A percentile compares a stretch with the other conserved stretches of the same genome.
phyloP scores from a whole-genome alignment of 2,797 vertebrate species.

The Eidolon dupreanum region DNA sequence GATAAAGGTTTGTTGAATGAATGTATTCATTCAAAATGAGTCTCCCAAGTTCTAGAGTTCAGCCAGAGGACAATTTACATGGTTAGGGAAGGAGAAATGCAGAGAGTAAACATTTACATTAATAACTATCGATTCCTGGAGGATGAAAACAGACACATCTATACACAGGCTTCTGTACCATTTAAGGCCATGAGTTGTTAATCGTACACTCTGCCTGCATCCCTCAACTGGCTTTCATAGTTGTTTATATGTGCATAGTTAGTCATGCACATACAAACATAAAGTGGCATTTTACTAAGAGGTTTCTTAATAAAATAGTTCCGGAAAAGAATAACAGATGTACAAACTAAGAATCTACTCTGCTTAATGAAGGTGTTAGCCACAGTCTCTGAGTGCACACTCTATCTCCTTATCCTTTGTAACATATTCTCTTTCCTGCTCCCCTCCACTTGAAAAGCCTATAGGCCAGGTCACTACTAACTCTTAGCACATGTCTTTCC shows the following conservation, averaged over 20 bases:
- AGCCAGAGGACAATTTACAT: background rate
- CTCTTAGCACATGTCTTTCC: background rate
- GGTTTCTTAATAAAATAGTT: background rate
- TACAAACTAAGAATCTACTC: background rate
- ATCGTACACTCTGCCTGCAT: fast-evolving
- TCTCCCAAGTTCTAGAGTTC: background rate
- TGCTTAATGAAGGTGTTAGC: background rate
- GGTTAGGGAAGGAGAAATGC: background rate
- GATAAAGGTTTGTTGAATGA: background rate
- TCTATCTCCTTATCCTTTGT: background rate
- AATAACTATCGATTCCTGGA: background rate
- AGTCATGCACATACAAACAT: background rate
- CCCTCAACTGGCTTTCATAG: background rate
- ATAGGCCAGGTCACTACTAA: background rate
- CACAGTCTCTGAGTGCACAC: background rate
- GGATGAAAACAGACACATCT: no score
- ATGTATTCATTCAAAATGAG: background rate
- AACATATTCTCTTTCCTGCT: background rate
- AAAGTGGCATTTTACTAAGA: background rate
- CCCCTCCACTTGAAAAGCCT: background rate
- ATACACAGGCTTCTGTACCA: background rate
- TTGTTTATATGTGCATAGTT: background rate
- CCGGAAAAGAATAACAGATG: background rate
- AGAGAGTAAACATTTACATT: fast-evolving
- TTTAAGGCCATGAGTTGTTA: background rate